Base-by-base conservation (phyloP, 1,140 invertebrate genomes). In the Drosophila melanica region DNA sequence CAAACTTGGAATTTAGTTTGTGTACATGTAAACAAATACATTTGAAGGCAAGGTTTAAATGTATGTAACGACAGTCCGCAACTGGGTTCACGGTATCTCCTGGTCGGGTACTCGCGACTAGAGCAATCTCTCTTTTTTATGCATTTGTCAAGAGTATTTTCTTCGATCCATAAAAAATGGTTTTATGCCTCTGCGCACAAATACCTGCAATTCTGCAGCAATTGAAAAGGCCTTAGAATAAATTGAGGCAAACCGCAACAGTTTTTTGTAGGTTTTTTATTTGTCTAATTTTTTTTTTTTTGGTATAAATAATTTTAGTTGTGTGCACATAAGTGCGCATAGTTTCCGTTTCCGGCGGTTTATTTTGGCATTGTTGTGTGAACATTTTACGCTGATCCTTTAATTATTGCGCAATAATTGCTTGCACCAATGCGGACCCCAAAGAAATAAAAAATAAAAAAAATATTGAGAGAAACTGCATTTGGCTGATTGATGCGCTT, bases 291-390 rank as follows among this genome's bases (percentile, higher is more conserved):
- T 67, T 65, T 5, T 33, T 73, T 58, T 68, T 50, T 37, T 65
- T 45, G 51, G 11, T 4, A 10, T 55, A 48, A 53, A 47, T 75
- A 39, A 62, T 66, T 72, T 55, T 63, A 47, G 27, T 7, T 87
- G 57, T 20, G 20, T 23, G 20, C 20, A 23, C 20, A 23, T 3
- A 84, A 84, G 79, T 79, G 79, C 75, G 55, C 62, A 37, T 50
- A 59, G 72, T 90, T 90, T 90, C 87, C 87, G 87, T 65, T 90
- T 90, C 87, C 87, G 87, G 68, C 63, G 63, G 33, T 50, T 75
- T 87, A 86, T 89, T 87, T 89, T 87, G 84, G 84, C 85, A 89
- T 84, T 90, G 79, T 87, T 90, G 87, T 90, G 87, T 90, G 86
- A 90, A 86, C 60, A 75, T 78, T 80, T 73, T 81, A 60, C 73